Conservation (phyloP, 1,140 invertebrate genomes). For the Stegodyphus mimosarum region DNA sequence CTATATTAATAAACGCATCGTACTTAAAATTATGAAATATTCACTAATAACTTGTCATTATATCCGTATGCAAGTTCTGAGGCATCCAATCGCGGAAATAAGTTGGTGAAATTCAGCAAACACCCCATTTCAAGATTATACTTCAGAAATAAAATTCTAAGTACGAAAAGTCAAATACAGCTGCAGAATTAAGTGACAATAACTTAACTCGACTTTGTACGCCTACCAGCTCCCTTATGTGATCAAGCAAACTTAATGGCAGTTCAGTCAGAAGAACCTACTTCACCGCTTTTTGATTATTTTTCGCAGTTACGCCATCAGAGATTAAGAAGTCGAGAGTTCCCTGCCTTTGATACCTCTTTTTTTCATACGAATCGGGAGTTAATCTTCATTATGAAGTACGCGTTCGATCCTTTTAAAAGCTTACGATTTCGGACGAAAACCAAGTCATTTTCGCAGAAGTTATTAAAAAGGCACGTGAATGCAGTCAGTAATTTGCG, state of each 20-base stretch:
- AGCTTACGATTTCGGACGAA: background rate
- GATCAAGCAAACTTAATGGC: background rate
- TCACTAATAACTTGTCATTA: too few species aligned
- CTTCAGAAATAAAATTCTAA: too few species aligned
- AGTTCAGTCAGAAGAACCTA: background rate
- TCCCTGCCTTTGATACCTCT: background rate
- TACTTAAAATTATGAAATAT: too few species aligned
- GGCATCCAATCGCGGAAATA: too few species aligned
- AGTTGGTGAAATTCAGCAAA: too few species aligned
- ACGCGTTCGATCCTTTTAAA: background rate
- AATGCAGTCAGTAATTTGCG: background rate
- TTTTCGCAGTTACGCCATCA: background rate
- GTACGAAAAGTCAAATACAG: too few species aligned
- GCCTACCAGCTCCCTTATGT: background rate
- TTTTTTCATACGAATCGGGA: background rate
- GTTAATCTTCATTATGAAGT: constrained; percentile 1
- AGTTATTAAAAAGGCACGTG: background rate
- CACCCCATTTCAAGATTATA: too few species aligned
- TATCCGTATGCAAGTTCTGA: too few species aligned
- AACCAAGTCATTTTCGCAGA: background rate
- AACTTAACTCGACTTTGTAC: background rate
- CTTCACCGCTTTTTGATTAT: background rate
- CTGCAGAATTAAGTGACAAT: background rate
- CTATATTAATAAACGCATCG: too few species aligned
- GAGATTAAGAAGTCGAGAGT: background rate